phyloP scores from a whole-genome alignment of 1,140 invertebrate species.

The Rhyzopertha dominica region DNA sequence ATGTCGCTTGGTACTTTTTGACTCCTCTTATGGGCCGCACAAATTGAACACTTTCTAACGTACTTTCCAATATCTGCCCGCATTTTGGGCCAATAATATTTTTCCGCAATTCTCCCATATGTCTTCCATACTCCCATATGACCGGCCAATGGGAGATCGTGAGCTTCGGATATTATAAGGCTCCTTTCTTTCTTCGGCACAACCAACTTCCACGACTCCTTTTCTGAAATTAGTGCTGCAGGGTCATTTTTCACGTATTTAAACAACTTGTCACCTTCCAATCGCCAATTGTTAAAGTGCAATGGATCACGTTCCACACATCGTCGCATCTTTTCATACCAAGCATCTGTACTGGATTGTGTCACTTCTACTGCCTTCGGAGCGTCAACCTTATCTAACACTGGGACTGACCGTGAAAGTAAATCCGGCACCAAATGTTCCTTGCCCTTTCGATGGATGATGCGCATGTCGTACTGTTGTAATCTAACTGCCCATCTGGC shows the following conservation, averaged over 20 bases:
- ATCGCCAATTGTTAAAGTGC: conserved; percentile 13
- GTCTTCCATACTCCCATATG: conserved; percentile 32
- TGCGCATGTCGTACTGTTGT: conserved; percentile 22
- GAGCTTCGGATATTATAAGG: no score
- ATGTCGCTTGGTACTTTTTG: not conserved
- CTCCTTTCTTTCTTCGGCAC: no score
- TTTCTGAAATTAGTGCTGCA: no score
- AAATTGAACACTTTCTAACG: not conserved
- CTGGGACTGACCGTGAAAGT: no score
- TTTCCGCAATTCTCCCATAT: conserved; percentile 4
- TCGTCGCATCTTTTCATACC: conserved; percentile 25
- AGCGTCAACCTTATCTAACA: no score
- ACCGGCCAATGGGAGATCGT: conserved; percentile 20
- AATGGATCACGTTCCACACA: conserved; percentile 28
- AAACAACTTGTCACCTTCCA: conserved; percentile 19
- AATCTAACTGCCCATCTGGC: conserved; percentile 44
- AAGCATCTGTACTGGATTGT: no score
- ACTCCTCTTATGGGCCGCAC: not conserved
- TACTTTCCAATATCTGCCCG: not conserved
- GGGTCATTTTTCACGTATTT: no score
- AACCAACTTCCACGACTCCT: no score
- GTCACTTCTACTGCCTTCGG: no score
- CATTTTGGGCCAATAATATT: conserved; percentile 12
- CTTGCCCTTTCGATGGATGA: no score
- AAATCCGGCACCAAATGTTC: no score